Evolutionary conservation across 2,113 vertebrate genomes (phyloP), one percentile per base, ranked within the genome.

Genomic region (Loxodonta africana): DNA sequence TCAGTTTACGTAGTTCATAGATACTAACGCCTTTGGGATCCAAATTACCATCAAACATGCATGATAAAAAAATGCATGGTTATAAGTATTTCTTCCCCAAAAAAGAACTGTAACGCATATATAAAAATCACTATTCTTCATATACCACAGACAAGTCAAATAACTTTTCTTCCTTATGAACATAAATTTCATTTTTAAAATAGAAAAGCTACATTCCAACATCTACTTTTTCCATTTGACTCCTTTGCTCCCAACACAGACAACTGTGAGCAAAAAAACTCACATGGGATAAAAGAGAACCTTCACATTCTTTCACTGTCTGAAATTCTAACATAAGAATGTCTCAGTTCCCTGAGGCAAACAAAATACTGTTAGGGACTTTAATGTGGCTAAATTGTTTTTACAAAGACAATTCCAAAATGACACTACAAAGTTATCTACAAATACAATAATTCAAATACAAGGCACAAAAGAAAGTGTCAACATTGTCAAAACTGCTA

Each of bases 321-420:
- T 73, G 8, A 41, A 48, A 90, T 63, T 90, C 26, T 77, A 87
- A 90, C 4, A 37, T 81, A 94, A 48, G 18, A 95, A 92, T 4
- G 63, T n/a, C 65, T 82, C 37, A 78, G 51, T 53, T 63, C 94
- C 26, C 62, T 92, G 37, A 96, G 90, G 21, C 48, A 95, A 33
- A 82, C 17, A 41, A 95, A 88, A 60, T 23, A 73, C 28, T 78
- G 44, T 73, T 37, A 73, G 74, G 26, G 14, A 88, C 77, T 97
- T 95, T 77, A 91, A 90, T 30, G 74, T 51, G 37, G 37, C 37
- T 91, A 87, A 91, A 80, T 8, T 8, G 8, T 85, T 95, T 90
- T 92, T 69, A 88, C 18, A 95, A 95, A 91, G 81, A 67, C 11
- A 92, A 14, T 71, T 95, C 21, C 41, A 95, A 96, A 95, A 81